These are phyloP conservation scores for Chironex yamaguchii DNA, from an alignment of 30 jellyfish, hydroid and myxozoan species.

Conservation along the genomic window DNA sequence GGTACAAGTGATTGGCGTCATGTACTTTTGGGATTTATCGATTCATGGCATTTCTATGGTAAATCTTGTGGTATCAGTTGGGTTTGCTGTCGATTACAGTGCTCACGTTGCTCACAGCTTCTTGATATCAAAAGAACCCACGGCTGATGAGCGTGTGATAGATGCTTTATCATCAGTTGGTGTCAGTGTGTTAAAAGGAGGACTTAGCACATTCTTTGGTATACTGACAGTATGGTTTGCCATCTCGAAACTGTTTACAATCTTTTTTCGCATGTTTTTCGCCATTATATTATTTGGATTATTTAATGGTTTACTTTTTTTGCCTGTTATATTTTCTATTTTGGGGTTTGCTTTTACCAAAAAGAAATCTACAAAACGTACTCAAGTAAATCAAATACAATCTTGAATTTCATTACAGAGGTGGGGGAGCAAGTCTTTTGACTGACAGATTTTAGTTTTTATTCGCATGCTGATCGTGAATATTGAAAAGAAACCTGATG, in stretches of 20 bases:
- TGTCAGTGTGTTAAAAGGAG: constrained; percentile 92
- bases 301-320: constrained; percentile 48
- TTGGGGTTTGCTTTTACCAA: too few relatives aligned
- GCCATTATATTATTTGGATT: constrained; percentile 69
- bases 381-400: too few relatives aligned
- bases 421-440: too few relatives aligned
- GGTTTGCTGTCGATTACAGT: constrained; percentile 94
- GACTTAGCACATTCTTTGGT: constrained; percentile 71
- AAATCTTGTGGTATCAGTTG: constrained; percentile 85
- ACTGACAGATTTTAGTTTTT: too few relatives aligned
- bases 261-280: constrained; percentile 68
- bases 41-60: constrained; percentile 89
- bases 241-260: constrained; percentile 39
- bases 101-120: constrained; percentile 95
- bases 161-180: constrained; percentile 90
- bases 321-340: constrained; percentile 66
- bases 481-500: too few relatives aligned
- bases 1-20: constrained; percentile 80
- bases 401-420: too few relatives aligned
- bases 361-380: too few relatives aligned
- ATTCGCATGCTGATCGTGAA: too few relatives aligned
- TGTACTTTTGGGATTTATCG: constrained; percentile 87
- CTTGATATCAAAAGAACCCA: constrained; percentile 62
- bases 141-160: constrained; percentile 73
- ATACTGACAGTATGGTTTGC: constrained; percentile 60